Percentiles rank a stretch among this genome's conserved stretches.
Evolutionary conservation across 1,140 invertebrate species (phyloP).

Genomic region (Drosophila trapezifrons): DNA sequence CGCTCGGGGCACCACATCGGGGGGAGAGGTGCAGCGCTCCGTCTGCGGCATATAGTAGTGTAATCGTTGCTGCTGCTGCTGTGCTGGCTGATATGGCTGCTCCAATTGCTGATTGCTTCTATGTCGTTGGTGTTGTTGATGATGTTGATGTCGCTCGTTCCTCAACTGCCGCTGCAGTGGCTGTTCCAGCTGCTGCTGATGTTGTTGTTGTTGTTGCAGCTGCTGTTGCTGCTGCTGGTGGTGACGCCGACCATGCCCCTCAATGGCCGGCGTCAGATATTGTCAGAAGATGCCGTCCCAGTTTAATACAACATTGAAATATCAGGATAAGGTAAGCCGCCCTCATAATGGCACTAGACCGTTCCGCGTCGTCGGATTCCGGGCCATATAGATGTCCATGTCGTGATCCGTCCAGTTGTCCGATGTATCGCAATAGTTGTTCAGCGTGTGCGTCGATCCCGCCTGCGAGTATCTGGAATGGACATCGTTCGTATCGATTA

Average conservation of each 20-base stretch:
- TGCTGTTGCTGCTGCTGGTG: conserved; percentile 45
- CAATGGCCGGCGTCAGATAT: conserved; percentile 76
- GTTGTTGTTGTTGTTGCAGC: conserved; percentile 12
- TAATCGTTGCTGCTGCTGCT: conserved; percentile 67
- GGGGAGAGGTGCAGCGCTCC: conserved; percentile 76
- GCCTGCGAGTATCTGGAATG: conserved; percentile 87
- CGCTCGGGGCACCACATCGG: conserved; percentile 77
- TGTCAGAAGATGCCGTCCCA: conserved; percentile 84
- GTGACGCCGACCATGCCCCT: conserved; percentile 58
- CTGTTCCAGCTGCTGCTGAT: conserved; percentile 31
- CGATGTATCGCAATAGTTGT: conserved; percentile 93
- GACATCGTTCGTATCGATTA: conserved; percentile 17
- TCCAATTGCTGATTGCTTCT: conserved; percentile 75
- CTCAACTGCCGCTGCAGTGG: conserved; percentile 27
- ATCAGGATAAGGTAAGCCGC: conserved; percentile 82
- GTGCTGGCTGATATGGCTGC: conserved; percentile 68
- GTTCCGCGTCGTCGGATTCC: conserved; percentile 93
- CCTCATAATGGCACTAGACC: conserved; percentile 92
- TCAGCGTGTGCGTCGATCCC: conserved; percentile 91
- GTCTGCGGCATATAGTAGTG: conserved; percentile 64
- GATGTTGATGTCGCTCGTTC: conserved; percentile 35
- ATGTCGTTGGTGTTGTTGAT: conserved; percentile 67
- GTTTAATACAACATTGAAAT: conserved; percentile 84
- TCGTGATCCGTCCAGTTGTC: conserved; percentile 98
- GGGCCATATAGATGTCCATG: conserved; percentile 97